phyloP scores from a whole-genome alignment of 2,888 invertebrate genomes.

The Euplexia lucipara region DNA sequence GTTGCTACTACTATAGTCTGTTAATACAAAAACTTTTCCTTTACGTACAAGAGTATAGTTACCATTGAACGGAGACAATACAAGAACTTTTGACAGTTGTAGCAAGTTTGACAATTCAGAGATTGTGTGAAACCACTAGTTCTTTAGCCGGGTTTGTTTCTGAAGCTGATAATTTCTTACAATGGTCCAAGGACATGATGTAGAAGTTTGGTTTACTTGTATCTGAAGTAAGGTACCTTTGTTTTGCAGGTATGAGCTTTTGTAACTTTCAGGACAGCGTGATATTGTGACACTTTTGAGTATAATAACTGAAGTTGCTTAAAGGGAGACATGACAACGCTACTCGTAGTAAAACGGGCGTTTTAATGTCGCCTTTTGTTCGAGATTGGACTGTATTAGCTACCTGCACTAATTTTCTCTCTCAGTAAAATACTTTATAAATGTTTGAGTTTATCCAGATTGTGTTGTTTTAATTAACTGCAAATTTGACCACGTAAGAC shows the following conservation, averaged over 20 bases:
- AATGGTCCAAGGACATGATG: constrained; percentile 25
- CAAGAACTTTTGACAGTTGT: constrained; percentile 21
- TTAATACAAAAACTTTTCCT: no score
- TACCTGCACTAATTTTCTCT: no score
- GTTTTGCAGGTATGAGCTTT: constrained; percentile 1
- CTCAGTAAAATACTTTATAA: no score
- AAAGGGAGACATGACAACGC: not conserved
- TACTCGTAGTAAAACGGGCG: no score
- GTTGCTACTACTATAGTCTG: no score
- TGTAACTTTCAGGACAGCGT: not conserved
- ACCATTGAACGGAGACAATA: constrained; percentile 23
- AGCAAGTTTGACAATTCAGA: constrained; percentile 41
- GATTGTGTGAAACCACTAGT: constrained; percentile 31
- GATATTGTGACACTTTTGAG: not conserved
- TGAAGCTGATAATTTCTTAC: constrained; percentile 37
- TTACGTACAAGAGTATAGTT: not conserved
- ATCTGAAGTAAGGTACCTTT: constrained; percentile 1
- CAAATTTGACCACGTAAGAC: no score
- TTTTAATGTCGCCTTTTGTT: no score
- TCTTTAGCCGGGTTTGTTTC: not conserved
- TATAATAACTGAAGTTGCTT: not conserved
- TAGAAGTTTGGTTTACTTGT: constrained; percentile 30
- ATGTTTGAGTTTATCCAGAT: no score
- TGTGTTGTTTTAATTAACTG: no score
- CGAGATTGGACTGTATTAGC: no score